phyloP scores from a whole-genome alignment of 1,140 invertebrate genomes.

The Drosophila equinoxialis region DNA sequence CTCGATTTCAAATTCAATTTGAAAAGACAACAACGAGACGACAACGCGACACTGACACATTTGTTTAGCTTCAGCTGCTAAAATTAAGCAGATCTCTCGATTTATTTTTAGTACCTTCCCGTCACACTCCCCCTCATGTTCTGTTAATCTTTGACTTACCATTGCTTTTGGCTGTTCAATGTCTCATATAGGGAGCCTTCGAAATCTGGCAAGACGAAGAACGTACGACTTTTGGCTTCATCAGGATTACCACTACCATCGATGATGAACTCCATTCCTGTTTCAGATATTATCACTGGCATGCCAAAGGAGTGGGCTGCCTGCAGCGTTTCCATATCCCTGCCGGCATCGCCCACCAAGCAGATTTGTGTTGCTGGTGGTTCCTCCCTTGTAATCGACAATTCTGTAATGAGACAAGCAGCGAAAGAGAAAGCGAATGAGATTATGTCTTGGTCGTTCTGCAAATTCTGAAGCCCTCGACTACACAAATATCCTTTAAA shows the following conservation, averaged over 20 bases:
- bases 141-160: slow-evolving; percentile 77
- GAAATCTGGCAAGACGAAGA: slow-evolving; percentile 89
- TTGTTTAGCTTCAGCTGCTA: slow-evolving; percentile 40
- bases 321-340: slow-evolving; percentile 84
- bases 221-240: slow-evolving; percentile 84
- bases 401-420: slow-evolving; percentile 54
- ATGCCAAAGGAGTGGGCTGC: slow-evolving; percentile 87
- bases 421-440: slow-evolving; percentile 8
- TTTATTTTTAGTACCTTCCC: slow-evolving; percentile 1
- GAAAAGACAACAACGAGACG: background rate
- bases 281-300: slow-evolving; percentile 86
- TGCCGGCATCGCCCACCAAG: slow-evolving; percentile 85
- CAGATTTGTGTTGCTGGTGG: slow-evolving; percentile 85
- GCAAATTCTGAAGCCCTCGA: no score
- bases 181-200: slow-evolving; percentile 86
- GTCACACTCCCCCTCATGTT: background rate
- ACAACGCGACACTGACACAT: slow-evolving; percentile 42
- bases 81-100: slow-evolving; percentile 43
- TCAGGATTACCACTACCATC: slow-evolving; percentile 76
- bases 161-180: slow-evolving; percentile 87
- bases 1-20: slow-evolving; percentile 77
- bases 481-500: no score
- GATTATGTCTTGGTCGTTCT: no score
- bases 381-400: slow-evolving; percentile 66
- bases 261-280: slow-evolving; percentile 85